Evolutionary conservation across 2,888 invertebrate genomes (phyloP), one percentile per base, ranked within the genome.

Genomic region (Drosophila limbata): DNA sequence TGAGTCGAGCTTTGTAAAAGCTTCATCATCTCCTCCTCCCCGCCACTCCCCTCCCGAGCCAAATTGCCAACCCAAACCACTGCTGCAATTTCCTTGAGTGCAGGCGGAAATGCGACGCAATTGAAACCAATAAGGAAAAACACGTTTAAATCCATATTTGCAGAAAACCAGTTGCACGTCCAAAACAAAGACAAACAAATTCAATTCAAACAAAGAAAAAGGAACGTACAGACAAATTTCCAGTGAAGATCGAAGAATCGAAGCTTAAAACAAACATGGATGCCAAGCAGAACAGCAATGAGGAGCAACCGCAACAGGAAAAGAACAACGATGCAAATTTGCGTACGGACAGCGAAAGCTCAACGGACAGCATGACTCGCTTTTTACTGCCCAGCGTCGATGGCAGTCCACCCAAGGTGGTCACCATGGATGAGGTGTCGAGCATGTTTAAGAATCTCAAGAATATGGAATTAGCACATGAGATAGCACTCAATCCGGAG

Each of bases 381-480:
- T 93, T 93, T 47, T 57, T 93, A 4, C 66, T 93, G 45, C 92
- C 93, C n/a, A 92, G 92, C 62, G 69, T 91, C 39, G 91, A 91
- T 73, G 92, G 92, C 11, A 92, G 91, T 55, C 92, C 93, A 2
- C 91, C 93, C 11, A 92, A 93, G 73, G 88, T 93, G n/a, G 84
- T 93, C 13, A 92, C 93, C 11, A 73, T 93, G 42, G 88, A 93
- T 47, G 92, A 93, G 79, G 90, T 93, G 1, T 78, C 90, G 5
- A 83, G 90, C 73, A 91, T 92, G 67, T 88, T 92, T 4, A 93
- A 92, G 70, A 91, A 93, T 68, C 90, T 93, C 31, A 87, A 96
- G 82, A 98, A 99, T 85, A 98, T 99, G 98, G 96, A 97, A 5
- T 93, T 99, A 40, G 98, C 98, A 0, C 99, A 99, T 93, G 98